Evolutionary conservation across 1,140 invertebrate species (phyloP).

Genomic region (Gerris buenoi): DNA sequence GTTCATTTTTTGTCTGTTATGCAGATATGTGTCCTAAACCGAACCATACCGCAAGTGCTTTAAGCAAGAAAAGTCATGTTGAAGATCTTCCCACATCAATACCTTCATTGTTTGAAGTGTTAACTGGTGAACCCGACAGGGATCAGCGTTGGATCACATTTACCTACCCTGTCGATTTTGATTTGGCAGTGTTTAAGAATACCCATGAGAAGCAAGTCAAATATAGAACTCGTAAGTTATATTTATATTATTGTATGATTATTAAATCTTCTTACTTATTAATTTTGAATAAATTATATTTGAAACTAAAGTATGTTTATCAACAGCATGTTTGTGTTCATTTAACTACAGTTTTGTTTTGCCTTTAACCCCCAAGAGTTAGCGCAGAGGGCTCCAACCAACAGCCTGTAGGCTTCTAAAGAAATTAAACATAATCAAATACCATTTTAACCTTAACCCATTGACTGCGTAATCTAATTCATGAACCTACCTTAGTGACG

Average conservation of each 20-base stretch:
- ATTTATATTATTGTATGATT: conserved; percentile 9
- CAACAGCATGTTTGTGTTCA: no score
- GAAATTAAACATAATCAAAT: no score
- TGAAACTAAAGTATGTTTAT: no score
- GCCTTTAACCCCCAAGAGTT: no score
- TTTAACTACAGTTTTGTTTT: no score
- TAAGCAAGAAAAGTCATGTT: conserved; percentile 69
- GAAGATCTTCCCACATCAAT: conserved; percentile 70
- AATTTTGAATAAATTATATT: no score
- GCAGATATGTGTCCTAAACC: conserved; percentile 76
- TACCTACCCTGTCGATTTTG: conserved; percentile 59
- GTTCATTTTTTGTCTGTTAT: conserved; percentile 23
- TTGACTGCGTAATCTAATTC: no score
- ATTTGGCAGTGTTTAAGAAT: conserved; percentile 34
- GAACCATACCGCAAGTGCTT: conserved; percentile 48
- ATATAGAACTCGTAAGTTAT: conserved; percentile 47
- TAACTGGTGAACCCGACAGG: conserved; percentile 61
- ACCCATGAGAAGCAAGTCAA: conserved; percentile 48
- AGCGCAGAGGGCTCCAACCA: no score
- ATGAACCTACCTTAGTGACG: no score
- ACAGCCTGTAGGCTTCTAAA: no score
- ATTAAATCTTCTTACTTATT: no score
- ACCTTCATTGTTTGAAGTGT: conserved; percentile 62
- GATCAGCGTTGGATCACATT: conserved; percentile 59
- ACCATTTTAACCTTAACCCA: no score